phyloP scores from a whole-genome alignment of 2,113 vertebrate species.

The Ellobius talpinus region DNA sequence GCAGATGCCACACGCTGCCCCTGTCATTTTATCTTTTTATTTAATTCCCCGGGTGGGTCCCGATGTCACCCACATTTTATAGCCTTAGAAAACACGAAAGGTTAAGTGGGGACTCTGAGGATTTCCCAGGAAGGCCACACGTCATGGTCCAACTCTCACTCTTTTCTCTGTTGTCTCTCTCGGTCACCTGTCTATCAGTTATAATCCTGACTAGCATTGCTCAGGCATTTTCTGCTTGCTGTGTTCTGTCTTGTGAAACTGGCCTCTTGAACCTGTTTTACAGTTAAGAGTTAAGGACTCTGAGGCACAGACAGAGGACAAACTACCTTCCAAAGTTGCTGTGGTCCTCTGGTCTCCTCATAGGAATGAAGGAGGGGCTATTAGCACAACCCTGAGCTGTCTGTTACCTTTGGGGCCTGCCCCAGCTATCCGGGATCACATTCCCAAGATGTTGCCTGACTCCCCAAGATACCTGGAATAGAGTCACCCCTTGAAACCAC shows the following conservation, averaged over 20 bases:
- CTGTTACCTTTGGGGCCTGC: background rate
- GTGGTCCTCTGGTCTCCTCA: background rate
- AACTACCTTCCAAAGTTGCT: background rate
- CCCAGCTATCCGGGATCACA: background rate
- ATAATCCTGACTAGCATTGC: rapidly evolving
- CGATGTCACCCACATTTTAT: background rate
- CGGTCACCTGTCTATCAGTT: background rate
- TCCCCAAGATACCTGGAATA: background rate
- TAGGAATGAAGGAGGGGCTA: background rate
- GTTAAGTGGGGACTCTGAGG: background rate
- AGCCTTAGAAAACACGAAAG: background rate
- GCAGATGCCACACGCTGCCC: background rate
- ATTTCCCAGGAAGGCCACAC: background rate
- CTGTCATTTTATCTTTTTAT: background rate
- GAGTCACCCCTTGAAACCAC: background rate
- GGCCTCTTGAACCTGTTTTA: background rate
- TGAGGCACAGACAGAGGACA: background rate
- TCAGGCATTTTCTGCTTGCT: background rate
- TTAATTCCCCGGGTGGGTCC: background rate
- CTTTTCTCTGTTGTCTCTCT: background rate
- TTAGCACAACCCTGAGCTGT: background rate
- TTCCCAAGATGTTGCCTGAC: background rate
- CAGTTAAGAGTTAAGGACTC: background rate
- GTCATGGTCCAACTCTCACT: background rate
- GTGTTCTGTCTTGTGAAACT: background rate